Conservation (phyloP, 2,113 vertebrate species). For the Boulengeromyrus knoepffleri region DNA sequence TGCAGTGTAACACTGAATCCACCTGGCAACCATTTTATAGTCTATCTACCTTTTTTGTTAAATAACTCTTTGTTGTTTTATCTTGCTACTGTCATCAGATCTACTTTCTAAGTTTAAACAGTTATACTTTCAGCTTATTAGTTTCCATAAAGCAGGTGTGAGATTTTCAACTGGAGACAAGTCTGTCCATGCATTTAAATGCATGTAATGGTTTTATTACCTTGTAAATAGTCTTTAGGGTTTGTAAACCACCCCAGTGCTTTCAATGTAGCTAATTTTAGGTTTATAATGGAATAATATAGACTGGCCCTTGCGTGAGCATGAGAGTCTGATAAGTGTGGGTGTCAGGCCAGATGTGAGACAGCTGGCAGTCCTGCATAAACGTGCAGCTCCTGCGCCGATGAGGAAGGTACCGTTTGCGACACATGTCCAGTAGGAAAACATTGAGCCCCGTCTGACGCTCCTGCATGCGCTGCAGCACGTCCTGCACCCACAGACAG, state of each 20-base stretch:
- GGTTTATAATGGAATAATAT: neutral
- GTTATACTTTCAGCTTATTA: neutral
- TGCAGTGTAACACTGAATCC: neutral
- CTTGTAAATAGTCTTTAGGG: too few relatives aligned
- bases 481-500: conserved; percentile 72
- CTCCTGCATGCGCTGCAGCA: conserved; percentile 74
- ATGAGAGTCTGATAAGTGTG: neutral
- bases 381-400: neutral
- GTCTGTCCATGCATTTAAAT: too few relatives aligned
- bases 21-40: neutral
- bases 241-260: neutral
- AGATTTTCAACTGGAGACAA: neutral
- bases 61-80: neutral
- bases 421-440: conserved; percentile 82
- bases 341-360: too few relatives aligned
- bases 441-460: conserved; percentile 72
- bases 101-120: neutral
- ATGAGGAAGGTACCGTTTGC: conserved; percentile 62
- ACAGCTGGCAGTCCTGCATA: neutral
- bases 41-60: neutral
- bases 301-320: neutral
- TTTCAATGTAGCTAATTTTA: neutral
- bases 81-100: neutral
- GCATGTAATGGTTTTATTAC: too few relatives aligned
- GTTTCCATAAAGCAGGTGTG: neutral